Percentiles rank a stretch among this genome's conserved stretches.
Conservation (phyloP, 2,113 vertebrate genomes). For the Pelmatolapia mariae region DNA sequence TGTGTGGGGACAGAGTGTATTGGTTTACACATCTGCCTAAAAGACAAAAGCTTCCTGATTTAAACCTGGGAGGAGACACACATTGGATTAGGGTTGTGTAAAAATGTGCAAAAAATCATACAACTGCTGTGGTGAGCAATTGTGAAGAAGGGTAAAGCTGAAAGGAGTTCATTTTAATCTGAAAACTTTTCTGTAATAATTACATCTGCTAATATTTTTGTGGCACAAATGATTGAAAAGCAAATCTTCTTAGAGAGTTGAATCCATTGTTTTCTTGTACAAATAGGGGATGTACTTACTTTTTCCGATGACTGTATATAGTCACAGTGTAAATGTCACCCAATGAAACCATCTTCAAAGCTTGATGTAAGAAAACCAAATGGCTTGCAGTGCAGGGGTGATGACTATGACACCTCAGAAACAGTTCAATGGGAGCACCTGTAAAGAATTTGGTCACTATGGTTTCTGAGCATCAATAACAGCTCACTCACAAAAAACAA, state of each 20-base stretch:
- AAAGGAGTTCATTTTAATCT: neutral
- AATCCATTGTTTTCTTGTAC: neutral
- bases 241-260: neutral
- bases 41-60: neutral
- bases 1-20: neutral
- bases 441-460: neutral
- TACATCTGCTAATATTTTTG: neutral
- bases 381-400: neutral
- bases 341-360: neutral
- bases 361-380: neutral
- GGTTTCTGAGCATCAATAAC: neutral
- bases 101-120: neutral
- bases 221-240: neutral
- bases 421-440: neutral
- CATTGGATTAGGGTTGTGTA: neutral
- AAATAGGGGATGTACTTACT: neutral
- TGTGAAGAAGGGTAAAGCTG: neutral
- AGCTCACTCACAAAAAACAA: neutral
- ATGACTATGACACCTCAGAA: neutral
- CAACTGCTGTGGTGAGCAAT: neutral
- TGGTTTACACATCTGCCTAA: neutral
- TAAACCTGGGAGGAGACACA: neutral
- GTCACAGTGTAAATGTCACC: neutral
- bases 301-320: neutral
- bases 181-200: neutral